phyloP scores from a whole-genome alignment of 2,797 vertebrate genomes.

The Hoplostethus mediterraneus region DNA sequence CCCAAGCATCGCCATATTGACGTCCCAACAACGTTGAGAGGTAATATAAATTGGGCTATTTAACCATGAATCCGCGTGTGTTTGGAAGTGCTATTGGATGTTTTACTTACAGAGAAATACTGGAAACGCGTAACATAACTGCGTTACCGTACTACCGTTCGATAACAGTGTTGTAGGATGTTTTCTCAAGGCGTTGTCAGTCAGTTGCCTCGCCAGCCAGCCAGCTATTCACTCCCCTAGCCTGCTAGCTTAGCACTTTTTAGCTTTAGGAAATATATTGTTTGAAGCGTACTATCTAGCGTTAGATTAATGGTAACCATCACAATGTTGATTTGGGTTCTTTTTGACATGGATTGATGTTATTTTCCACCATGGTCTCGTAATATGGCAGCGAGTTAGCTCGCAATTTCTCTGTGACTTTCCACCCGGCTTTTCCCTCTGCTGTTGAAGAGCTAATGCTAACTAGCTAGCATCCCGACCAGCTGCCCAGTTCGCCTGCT shows the following conservation, averaged over 20 bases:
- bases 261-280: constrained; percentile 64
- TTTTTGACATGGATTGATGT: not conserved
- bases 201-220: constrained; percentile 75
- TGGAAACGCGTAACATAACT: constrained; percentile 18
- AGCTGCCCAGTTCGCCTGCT: constrained; percentile 45
- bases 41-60: constrained; percentile 78
- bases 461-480: constrained; percentile 52
- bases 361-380: not conserved
- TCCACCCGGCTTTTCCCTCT: constrained; percentile 79
- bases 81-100: constrained; percentile 13
- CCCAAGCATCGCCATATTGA: constrained; percentile 89
- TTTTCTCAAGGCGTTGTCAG: constrained; percentile 85
- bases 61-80: constrained; percentile 55
- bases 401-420: constrained; percentile 66
- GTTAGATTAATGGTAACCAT: not conserved
- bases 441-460: constrained; percentile 73
- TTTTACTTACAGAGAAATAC: constrained; percentile 14
- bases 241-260: constrained; percentile 79
- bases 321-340: rapidly evolving
- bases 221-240: constrained; percentile 78
- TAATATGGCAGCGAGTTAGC: constrained; percentile 22
- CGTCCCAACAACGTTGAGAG: constrained; percentile 86
- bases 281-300: constrained; percentile 31
- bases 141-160: constrained; percentile 14
- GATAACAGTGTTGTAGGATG: constrained; percentile 48